These are phyloP conservation scores for Polydrusus cervinus DNA, from an alignment of 2,888 invertebrate genomes.

Conservation along the genomic window DNA sequence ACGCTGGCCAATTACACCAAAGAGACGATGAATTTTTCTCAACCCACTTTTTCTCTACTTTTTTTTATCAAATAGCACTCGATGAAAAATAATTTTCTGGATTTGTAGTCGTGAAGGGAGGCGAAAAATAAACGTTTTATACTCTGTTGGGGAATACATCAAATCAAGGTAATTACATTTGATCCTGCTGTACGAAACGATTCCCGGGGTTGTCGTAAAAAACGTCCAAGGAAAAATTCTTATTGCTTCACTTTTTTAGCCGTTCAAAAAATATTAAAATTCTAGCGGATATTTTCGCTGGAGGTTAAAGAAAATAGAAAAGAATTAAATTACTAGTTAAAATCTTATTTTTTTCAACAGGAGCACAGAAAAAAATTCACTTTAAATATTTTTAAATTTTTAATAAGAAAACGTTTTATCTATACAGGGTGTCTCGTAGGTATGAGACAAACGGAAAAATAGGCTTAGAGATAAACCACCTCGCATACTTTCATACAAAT, in stretches of 20 bases:
- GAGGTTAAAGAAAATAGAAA: no score
- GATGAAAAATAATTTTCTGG: conserved; percentile 7
- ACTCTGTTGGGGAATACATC: conserved; percentile 24
- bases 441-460: no score
- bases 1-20: no score
- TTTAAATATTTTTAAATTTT: no score
- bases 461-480: no score
- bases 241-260: conserved; percentile 2
- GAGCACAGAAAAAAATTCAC: no score
- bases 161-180: conserved; percentile 36
- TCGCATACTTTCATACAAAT: no score
- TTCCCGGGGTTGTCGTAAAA: conserved; percentile 31
- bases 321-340: no score
- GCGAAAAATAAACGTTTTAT: conserved; percentile 33
- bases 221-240: conserved; percentile 21
- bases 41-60: neutral
- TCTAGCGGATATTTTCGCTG: neutral
- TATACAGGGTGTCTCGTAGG: no score
- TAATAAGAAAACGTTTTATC: no score
- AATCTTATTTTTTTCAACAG: no score
- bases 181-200: conserved; percentile 30
- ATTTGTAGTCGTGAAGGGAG: conserved; percentile 29
- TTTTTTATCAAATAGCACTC: neutral
- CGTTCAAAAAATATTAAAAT: neutral
- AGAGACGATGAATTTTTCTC: no score